Percentiles rank a stretch among this genome's conserved stretches.
Conservation (phyloP, 2,113 vertebrate species). For the Prietella phreatophila region DNA sequence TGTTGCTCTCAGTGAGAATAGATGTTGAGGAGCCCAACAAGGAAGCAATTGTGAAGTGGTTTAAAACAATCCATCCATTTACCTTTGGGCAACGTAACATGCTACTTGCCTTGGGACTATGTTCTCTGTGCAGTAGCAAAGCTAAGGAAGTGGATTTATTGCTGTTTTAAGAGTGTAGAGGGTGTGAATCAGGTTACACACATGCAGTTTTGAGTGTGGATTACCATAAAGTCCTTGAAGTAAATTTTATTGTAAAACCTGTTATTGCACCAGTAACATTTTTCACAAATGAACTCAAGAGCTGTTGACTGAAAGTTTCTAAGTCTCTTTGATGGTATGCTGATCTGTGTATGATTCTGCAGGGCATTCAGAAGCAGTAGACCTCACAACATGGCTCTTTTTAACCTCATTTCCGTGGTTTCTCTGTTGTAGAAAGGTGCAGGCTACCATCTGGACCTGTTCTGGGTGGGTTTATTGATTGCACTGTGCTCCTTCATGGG, state of each 20-base stretch:
- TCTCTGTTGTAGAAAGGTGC: constrained; percentile 87
- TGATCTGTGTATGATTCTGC: background rate
- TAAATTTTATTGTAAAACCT: constrained; percentile 2
- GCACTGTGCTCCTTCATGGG: constrained; percentile 95
- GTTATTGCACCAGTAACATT: background rate
- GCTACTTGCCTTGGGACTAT: constrained; percentile 30
- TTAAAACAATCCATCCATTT: constrained; percentile 42
- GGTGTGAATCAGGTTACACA: constrained; percentile 9
- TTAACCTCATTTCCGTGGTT: constrained; percentile 9
- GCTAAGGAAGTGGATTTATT: constrained; percentile 8
- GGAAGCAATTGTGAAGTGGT: constrained; percentile 31
- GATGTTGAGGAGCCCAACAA: constrained; percentile 25
- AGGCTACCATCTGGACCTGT: constrained; percentile 95
- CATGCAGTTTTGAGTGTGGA: background rate
- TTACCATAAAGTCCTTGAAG: constrained; percentile 1
- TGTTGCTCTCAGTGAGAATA: constrained; percentile 19
- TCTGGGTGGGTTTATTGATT: constrained; percentile 91
- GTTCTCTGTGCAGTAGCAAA: constrained; percentile 26
- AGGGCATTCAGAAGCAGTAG: background rate
- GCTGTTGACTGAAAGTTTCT: background rate
- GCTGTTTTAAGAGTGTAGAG: background rate
- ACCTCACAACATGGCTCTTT: background rate
- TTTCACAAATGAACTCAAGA: background rate
- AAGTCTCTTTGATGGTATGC: background rate
- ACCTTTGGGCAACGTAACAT: constrained; percentile 30